Base-by-base conservation (phyloP, 2,888 invertebrate genomes). In the Falcaria lacertinaria region DNA sequence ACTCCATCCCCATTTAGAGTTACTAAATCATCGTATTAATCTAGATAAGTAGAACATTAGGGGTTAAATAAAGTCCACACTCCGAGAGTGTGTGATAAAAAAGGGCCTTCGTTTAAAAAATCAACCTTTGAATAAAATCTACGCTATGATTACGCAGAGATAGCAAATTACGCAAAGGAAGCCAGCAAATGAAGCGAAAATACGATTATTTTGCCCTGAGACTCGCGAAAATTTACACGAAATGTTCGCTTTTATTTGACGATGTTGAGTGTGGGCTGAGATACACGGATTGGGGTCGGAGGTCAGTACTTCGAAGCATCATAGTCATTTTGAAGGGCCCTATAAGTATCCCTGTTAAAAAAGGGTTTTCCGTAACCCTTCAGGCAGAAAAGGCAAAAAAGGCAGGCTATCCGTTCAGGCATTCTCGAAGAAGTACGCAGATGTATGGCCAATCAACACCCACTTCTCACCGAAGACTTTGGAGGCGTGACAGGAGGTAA, bases 131-230 rank as follows among this genome's bases (percentile, higher is more conserved):
- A 66, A 71, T 64, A 69, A 76, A 76, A 71, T 72, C 69, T 63
- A 61, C 65, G 65, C 52, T 55, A 66, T 68, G 69, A 74, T 74
- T 71, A 69, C 60, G 44, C 51, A 64, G 66, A 76, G 75, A 77
- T 74, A 74, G 76, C 74, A 69, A 80, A 82, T 83, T 83, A 78
- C 74, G 70, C 57, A 58, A 53, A 70, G 75, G 80, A 80, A 76
- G 73, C 62, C 42, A 57, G 59, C 73, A 81, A 84, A 83, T 84
- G 80, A 80, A 77, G 74, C 76, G 73, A 69, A 65, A 83, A 83
- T 74, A 72, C 69, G 77, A 83, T 83, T 84, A 83, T 81, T 79
- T 80, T 69, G 64, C 68, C 62, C 64, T 63, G 73, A 64, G 70
- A 66, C 66, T 73, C 58, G 75, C 64, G 73, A 71, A 77, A 78